Conservation (phyloP, 2,113 vertebrate species). For the Pseudolaguvia tuberculata region DNA sequence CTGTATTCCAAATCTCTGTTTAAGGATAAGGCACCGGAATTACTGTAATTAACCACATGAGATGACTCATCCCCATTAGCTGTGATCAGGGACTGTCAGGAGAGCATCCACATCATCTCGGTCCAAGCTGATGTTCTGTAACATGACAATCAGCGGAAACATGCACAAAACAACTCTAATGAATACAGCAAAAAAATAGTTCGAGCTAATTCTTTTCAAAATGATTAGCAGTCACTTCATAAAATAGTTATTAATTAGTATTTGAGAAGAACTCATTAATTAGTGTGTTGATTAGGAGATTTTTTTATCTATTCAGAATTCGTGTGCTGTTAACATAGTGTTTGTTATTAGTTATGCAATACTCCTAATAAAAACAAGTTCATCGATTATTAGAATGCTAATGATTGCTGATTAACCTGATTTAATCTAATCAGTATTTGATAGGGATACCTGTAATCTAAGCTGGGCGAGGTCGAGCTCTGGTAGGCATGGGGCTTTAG, state of each 20-base stretch:
- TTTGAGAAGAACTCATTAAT: neutral
- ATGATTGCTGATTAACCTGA: neutral
- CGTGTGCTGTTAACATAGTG: conserved; percentile 1
- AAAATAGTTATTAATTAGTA: neutral
- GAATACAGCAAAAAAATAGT: neutral
- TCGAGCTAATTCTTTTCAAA: neutral
- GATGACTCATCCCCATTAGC: conserved; percentile 41
- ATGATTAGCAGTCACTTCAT: neutral
- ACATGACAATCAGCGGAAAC: neutral
- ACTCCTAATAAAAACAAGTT: too few species aligned
- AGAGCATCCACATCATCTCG: conserved; percentile 73
- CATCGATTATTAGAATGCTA: neutral
- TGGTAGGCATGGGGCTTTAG: conserved; percentile 50
- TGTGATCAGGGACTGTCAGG: conserved; percentile 70
- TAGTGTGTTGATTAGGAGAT: neutral
- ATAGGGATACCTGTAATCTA: conserved; percentile 38
- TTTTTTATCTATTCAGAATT: neutral
- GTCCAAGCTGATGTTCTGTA: conserved; percentile 76
- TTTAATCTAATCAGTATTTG: neutral
- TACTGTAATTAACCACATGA: neutral
- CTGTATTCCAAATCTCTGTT: neutral
- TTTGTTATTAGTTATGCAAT: neutral
- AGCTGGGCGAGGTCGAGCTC: conserved; percentile 50
- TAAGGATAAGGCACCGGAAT: neutral
- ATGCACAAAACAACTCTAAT: neutral